Percentiles rank a stretch among this genome's conserved stretches.
Evolutionary conservation across 2,888 invertebrate species (phyloP).

Genomic region (Xestia c-nigrum): DNA sequence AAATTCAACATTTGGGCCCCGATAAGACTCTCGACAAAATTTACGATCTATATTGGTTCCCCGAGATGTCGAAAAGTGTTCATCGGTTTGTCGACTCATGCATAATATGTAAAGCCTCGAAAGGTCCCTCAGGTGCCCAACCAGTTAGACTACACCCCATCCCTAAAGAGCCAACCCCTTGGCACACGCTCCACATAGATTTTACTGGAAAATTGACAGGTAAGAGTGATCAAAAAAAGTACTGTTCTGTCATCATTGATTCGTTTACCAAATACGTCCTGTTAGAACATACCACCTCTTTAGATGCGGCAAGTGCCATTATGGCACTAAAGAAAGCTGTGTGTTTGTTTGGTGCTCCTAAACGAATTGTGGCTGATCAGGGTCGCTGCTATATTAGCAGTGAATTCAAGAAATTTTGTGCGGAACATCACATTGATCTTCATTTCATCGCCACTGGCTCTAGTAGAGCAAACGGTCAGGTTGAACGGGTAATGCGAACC

Average conservation of each 20-base stretch:
- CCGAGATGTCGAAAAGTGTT: too few relatives aligned
- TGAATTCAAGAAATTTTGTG: too few relatives aligned
- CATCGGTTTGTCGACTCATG: too few relatives aligned
- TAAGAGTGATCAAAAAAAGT: neutral
- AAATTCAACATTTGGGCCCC: too few relatives aligned
- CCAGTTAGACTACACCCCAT: neutral
- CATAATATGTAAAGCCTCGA: neutral
- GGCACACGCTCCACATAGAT: neutral
- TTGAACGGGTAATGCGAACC: neutral
- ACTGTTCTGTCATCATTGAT: conserved; percentile 2
- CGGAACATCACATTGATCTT: too few relatives aligned
- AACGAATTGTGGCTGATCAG: neutral
- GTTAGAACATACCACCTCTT: conserved; percentile 1
- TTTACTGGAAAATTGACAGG: neutral
- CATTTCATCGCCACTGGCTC: too few relatives aligned
- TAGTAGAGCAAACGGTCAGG: too few relatives aligned
- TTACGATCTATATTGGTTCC: too few relatives aligned
- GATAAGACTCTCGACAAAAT: too few relatives aligned
- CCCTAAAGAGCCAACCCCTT: neutral
- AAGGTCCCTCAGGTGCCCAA: neutral
- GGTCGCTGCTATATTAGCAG: too few relatives aligned
- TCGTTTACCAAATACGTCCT: neutral
- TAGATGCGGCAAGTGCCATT: neutral
- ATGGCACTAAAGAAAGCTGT: conserved; percentile 1
- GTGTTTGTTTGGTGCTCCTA: neutral